Percentiles rank a stretch among this genome's conserved stretches.
These are phyloP conservation scores for Invenusta paracnida DNA, from an alignment of 2,888 invertebrate species.

Conservation along the genomic window DNA sequence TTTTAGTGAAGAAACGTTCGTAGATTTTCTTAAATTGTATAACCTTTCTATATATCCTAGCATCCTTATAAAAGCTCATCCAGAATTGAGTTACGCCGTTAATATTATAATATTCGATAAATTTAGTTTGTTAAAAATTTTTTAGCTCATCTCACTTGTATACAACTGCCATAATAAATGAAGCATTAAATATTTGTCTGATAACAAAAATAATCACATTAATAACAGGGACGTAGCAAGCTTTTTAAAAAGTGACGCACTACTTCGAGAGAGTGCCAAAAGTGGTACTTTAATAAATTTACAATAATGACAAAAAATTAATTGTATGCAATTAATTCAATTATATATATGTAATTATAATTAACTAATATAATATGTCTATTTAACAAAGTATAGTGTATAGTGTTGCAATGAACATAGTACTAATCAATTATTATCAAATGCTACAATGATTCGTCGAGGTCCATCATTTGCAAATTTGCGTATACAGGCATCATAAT, in stretches of 20 bases:
- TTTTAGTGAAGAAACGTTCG: too few relatives aligned
- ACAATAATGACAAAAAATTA: not conserved
- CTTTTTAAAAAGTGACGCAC: not conserved
- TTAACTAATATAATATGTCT: not conserved
- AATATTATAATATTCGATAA: too few relatives aligned
- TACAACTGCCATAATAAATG: too few relatives aligned
- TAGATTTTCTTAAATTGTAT: too few relatives aligned
- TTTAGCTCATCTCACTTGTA: too few relatives aligned
- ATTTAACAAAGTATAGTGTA: not conserved
- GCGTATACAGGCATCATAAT: constrained; percentile 8
- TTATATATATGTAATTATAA: not conserved
- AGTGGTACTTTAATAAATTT: not conserved
- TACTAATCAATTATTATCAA: not conserved
- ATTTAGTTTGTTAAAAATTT: too few relatives aligned
- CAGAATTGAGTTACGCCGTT: too few relatives aligned
- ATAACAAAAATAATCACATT: too few relatives aligned
- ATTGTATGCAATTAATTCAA: not conserved
- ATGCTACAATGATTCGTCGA: not conserved
- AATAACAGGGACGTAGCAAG: not conserved
- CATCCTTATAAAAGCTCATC: too few relatives aligned
- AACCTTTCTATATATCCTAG: too few relatives aligned
- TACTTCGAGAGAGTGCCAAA: not conserved
- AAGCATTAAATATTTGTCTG: too few relatives aligned
- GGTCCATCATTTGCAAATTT: constrained; percentile 10
- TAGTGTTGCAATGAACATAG: not conserved